These are phyloP conservation scores for Champsocephalus gunnari DNA, from an alignment of 2,797 vertebrate species.

Conservation along the genomic window DNA sequence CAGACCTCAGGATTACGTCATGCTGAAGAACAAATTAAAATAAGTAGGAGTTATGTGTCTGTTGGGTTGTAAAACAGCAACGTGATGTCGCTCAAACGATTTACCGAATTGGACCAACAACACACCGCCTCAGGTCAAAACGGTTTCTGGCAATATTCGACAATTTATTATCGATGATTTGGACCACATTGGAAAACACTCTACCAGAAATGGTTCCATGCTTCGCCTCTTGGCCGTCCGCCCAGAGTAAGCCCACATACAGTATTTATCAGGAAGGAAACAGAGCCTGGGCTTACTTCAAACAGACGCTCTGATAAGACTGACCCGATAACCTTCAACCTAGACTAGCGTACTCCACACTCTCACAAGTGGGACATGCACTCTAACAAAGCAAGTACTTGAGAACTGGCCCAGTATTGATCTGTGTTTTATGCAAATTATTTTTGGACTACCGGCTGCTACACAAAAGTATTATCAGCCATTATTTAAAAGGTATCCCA, in stretches of 20 bases:
- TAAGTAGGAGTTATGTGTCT: neutral
- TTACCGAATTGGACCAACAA: neutral
- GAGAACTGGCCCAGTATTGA: slow-evolving; percentile 12
- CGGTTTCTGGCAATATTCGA: slow-evolving; percentile 51
- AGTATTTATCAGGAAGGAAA: slow-evolving; percentile 75
- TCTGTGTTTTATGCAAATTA: neutral
- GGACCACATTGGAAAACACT: slow-evolving; percentile 44
- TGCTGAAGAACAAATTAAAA: neutral
- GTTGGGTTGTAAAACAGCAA: neutral
- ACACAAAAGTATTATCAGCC: neutral
- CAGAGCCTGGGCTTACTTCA: slow-evolving; percentile 72
- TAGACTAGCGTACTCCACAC: slow-evolving; percentile 40
- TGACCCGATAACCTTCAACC: slow-evolving; percentile 68
- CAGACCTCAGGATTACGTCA: slow-evolving; percentile 17
- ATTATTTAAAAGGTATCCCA: neutral
- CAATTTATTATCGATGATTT: slow-evolving; percentile 61
- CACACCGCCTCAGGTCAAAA: slow-evolving; percentile 20
- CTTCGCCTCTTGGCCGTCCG: slow-evolving; percentile 64
- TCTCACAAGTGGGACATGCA: slow-evolving; percentile 56
- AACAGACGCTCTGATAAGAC: slow-evolving; percentile 73
- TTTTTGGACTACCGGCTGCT: slow-evolving; percentile 1
- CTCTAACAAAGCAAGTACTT: slow-evolving; percentile 40
- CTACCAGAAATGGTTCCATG: slow-evolving; percentile 60
- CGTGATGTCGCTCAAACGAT: neutral
- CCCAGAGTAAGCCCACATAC: slow-evolving; percentile 68